A percentile compares a stretch with the other conserved stretches of the same genome.
These are phyloP conservation scores for Larimichthys polyactis DNA, from an alignment of 2,113 vertebrate genomes.

Conservation along the genomic window DNA sequence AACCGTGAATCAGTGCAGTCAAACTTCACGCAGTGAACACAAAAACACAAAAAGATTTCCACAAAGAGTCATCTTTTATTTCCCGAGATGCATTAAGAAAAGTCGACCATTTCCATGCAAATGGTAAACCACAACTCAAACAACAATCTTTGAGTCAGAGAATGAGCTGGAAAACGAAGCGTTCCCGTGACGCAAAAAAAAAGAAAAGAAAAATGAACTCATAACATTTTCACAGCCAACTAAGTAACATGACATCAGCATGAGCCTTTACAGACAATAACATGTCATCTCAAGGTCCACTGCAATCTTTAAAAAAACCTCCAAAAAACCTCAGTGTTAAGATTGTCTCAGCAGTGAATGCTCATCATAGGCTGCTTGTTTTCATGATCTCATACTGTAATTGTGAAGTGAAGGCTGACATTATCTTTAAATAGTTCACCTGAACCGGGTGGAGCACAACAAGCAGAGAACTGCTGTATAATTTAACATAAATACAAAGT, in stretches of 20 bases:
- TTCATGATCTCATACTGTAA: slow-evolving; percentile 45
- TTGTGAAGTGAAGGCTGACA: slow-evolving; percentile 12
- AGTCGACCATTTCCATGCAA: slow-evolving; percentile 74
- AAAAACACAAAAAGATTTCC: slow-evolving; percentile 13
- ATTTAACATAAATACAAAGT: slow-evolving; percentile 12
- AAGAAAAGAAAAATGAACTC: neutral
- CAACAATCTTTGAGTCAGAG: slow-evolving; percentile 38
- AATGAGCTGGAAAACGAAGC: slow-evolving; percentile 43
- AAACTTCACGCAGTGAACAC: neutral
- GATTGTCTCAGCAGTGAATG: slow-evolving; percentile 63
- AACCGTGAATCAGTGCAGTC: neutral
- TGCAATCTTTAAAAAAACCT: slow-evolving; percentile 19
- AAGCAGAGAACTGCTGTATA: slow-evolving; percentile 4
- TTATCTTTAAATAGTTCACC: slow-evolving; percentile 17
- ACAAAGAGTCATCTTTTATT: slow-evolving; percentile 73
- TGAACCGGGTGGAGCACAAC: neutral
- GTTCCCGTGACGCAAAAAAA: slow-evolving; percentile 18
- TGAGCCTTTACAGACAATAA: slow-evolving; percentile 33
- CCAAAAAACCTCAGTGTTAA: slow-evolving; percentile 3
- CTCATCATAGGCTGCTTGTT: slow-evolving; percentile 36
- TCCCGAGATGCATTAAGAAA: slow-evolving; percentile 70
- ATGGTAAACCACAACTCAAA: slow-evolving; percentile 44
- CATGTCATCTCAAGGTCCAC: slow-evolving; percentile 21
- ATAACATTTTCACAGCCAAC: slow-evolving; percentile 54
- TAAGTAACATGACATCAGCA: slow-evolving; percentile 50